Base-by-base conservation (phyloP, 2,113 vertebrate species). In the Saccopteryx leptura region DNA sequence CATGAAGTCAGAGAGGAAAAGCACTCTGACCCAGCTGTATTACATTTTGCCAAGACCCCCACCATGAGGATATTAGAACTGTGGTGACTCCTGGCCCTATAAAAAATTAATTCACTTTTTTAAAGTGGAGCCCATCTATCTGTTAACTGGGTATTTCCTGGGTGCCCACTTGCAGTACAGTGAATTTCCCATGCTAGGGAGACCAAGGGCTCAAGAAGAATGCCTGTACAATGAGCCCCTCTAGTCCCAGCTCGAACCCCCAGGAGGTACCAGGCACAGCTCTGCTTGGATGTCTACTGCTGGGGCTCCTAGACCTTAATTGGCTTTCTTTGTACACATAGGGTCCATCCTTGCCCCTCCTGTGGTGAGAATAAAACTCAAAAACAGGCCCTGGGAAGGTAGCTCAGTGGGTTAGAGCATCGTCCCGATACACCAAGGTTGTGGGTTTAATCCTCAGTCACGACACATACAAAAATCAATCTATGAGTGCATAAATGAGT, bases 261-360 rank as follows among this genome's bases (percentile, higher is more conserved):
- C 24, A 68, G 1, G 1, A n/a, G 26, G 14, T 17, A 56, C 1
- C 1, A n/a, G 23, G 14, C 21, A 26, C 4, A 31, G 26, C 2
- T 66, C 10, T 76, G n/a, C 18, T 76, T 1, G 11, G n/a, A 23
- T 9, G 8, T 26, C 69, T n/a, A 1, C 15, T 52, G 21, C 24
- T 11, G 56, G 83, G 5, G 7, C 1, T 0, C 12, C 9, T 7
- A 11, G 28, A 48, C 24, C n/a, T 86, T 71, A n/a, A 56, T 14
- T 1, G 18, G n/a, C 39, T 82, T 60, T 14, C 93, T 56, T 8
- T 18, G 5, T 15, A 15, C 9, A 66, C 4, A 52, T 12, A 17
- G 50, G 17, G 23, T 75, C 7, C 31, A 10, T 31, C 33, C 54
- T 23, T 4, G 31, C 7, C 14, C 9, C 0, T 24, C 69, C 9